Conservation (phyloP, 2,888 invertebrate genomes). For the Dorcus hopei region DNA sequence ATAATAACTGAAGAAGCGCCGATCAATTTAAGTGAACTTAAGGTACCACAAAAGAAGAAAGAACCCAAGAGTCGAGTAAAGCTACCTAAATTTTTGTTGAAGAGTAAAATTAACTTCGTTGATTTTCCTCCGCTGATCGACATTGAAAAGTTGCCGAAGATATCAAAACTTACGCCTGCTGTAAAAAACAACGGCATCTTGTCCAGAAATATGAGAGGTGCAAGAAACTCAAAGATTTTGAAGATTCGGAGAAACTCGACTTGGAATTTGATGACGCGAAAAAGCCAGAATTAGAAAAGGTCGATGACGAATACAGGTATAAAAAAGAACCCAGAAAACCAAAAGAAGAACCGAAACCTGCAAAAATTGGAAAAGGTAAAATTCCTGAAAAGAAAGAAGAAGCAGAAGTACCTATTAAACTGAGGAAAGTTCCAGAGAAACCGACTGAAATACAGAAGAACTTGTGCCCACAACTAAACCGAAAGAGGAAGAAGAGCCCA, state of each 20-base stretch:
- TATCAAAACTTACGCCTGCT: constrained; percentile 49
- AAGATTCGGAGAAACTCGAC: constrained; percentile 50
- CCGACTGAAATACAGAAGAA: constrained; percentile 39
- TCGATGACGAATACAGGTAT: constrained; percentile 45
- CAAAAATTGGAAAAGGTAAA: constrained; percentile 51
- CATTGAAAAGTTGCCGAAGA: constrained; percentile 28
- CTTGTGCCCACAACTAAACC: constrained; percentile 26
- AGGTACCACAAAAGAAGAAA: constrained; percentile 42
- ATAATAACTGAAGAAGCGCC: constrained; percentile 54
- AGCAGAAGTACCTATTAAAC: constrained; percentile 36
- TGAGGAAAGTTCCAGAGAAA: constrained; percentile 40
- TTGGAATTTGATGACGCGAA: constrained; percentile 43
- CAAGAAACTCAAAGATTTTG: constrained; percentile 44
- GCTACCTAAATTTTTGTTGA: constrained; percentile 51
- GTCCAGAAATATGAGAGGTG: constrained; percentile 55
- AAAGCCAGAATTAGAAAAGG: constrained; percentile 44
- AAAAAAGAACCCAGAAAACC: constrained; percentile 50
- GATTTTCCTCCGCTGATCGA: constrained; percentile 60
- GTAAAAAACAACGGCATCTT: constrained; percentile 63
- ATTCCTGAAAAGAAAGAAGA: constrained; percentile 41
- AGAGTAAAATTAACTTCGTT: constrained; percentile 50
- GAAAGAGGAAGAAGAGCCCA: constrained; percentile 28
- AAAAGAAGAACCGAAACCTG: constrained; percentile 40
- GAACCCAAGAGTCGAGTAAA: constrained; percentile 37
- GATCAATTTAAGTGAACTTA: constrained; percentile 58